These are phyloP conservation scores for Agonopterix arenella DNA, from an alignment of 2,888 invertebrate species.

Conservation along the genomic window DNA sequence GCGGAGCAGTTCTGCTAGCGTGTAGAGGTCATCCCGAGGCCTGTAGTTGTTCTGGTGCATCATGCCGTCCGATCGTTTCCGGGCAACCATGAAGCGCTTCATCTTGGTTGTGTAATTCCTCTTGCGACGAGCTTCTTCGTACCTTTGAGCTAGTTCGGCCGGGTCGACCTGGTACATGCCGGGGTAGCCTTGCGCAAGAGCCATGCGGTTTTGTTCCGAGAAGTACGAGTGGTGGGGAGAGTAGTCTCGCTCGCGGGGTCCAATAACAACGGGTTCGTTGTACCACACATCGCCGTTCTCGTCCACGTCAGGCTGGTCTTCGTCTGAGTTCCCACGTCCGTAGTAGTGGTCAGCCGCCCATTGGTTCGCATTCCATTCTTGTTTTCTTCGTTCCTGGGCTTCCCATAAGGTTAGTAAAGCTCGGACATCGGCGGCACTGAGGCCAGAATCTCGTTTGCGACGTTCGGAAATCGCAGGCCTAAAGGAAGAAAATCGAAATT, in stretches of 20 bases:
- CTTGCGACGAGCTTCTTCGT: slow-evolving; percentile 68
- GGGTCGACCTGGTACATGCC: slow-evolving; percentile 62
- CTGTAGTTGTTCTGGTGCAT: slow-evolving; percentile 62
- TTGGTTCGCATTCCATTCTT: slow-evolving; percentile 66
- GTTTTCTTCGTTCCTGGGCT: slow-evolving; percentile 74
- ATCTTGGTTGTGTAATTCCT: slow-evolving; percentile 66
- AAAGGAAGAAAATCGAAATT: slow-evolving; percentile 8
- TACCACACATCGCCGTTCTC: slow-evolving; percentile 78
- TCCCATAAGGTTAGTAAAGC: slow-evolving; percentile 79
- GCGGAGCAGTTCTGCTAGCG: slow-evolving; percentile 75
- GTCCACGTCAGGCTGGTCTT: slow-evolving; percentile 68
- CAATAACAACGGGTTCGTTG: slow-evolving; percentile 75
- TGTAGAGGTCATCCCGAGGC: slow-evolving; percentile 77
- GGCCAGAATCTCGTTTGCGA: slow-evolving; percentile 77
- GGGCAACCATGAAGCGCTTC: slow-evolving; percentile 80
- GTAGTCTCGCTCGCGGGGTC: slow-evolving; percentile 55
- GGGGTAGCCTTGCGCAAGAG: slow-evolving; percentile 55
- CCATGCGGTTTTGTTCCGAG: slow-evolving; percentile 67
- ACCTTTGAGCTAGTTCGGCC: slow-evolving; percentile 58
- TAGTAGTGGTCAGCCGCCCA: slow-evolving; percentile 59
- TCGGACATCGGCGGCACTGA: slow-evolving; percentile 78
- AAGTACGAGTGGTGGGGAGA: slow-evolving; percentile 60
- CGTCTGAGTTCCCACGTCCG: slow-evolving; percentile 55
- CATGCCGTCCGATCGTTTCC: slow-evolving; percentile 68
- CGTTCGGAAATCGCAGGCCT: slow-evolving; percentile 63